Base-by-base conservation (phyloP, 2,113 vertebrate genomes). In the Ictalurus punctatus region DNA sequence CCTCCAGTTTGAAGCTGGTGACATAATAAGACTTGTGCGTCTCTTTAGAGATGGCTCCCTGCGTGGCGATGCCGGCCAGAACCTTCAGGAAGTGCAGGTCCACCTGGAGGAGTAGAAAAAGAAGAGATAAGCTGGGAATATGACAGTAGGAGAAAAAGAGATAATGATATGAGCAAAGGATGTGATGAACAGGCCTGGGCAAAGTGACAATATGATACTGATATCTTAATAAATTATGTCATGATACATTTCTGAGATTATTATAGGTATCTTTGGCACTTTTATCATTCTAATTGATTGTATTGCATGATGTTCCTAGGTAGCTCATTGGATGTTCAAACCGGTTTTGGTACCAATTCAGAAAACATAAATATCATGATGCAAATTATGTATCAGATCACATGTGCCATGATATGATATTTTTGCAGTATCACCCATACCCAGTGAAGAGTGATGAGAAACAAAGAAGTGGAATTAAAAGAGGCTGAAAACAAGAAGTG, bases 31-130 rank as follows among this genome's bases (percentile, higher is more conserved):
- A 95, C 58, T 95, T 96, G 90, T 96, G 95, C 0, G 97, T 97
- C 91, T 97, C 96, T 90, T 96, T 96, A 1, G 97, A 98, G 91
- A 97, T 95, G 17, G 97, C 97, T 19, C 96, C 97, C 92, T 98
- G 97, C 0, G 97, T 98, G 44, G 97, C 96, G n/a, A 98, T 96
- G 89, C 97, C 96, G 0, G 98, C 98, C 30, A 99, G 95, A 63
- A 99, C 92, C 80, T 98, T 99, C 69, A 99, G 92, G 84, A 98
- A 98, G 23, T 97, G 97, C 19, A 99, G 96, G 89, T 99, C 98
- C 96, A 99, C 98, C 98, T 99, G 93, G 59, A 84, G 9, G 6
- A 87, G 12, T 14, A 83, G 61, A 34, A 58, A 73, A 88, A 56
- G 3, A 61, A 37, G 23, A 34, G 3, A 59, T 34, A 1, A 7